phyloP scores from a whole-genome alignment of 1,140 invertebrate genomes.

The Macrobrachium nipponense region DNA sequence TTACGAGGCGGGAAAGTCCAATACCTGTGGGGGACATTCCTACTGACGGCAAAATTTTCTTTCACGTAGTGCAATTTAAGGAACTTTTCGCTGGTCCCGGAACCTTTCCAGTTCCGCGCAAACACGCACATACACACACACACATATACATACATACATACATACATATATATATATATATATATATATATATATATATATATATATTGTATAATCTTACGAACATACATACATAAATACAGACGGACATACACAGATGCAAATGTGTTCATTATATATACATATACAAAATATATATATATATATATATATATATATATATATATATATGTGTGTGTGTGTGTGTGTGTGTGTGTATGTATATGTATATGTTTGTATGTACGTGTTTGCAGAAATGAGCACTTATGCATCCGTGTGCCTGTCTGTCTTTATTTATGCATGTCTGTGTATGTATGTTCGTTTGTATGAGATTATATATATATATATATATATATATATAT shows the following conservation, averaged over 20 bases:
- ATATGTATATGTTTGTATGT: not conserved
- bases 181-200: conserved; percentile 9
- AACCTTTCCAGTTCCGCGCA: not conserved
- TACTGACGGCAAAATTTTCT: too few species aligned
- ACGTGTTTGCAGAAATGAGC: not conserved
- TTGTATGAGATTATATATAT: not conserved
- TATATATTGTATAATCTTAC: too few species aligned
- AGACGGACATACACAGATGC: too few species aligned
- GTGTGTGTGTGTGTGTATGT: not conserved
- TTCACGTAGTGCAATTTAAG: too few species aligned
- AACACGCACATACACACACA: not conserved
- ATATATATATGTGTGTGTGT: not conserved
- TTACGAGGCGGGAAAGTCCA: too few species aligned
- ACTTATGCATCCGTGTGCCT: not conserved
- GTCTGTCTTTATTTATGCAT: not conserved
- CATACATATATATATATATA: not conserved
- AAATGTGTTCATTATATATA: too few species aligned
- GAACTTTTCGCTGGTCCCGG: too few species aligned
- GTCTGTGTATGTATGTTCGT: not conserved
- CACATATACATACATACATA: not conserved
- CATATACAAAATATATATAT: conserved; percentile 13
- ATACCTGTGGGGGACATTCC: too few species aligned
- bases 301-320: conserved; percentile 20
- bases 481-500: not conserved
- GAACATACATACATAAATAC: too few species aligned